Conservation (phyloP, 2,797 vertebrate species). For the Erpetoichthys calabaricus region DNA sequence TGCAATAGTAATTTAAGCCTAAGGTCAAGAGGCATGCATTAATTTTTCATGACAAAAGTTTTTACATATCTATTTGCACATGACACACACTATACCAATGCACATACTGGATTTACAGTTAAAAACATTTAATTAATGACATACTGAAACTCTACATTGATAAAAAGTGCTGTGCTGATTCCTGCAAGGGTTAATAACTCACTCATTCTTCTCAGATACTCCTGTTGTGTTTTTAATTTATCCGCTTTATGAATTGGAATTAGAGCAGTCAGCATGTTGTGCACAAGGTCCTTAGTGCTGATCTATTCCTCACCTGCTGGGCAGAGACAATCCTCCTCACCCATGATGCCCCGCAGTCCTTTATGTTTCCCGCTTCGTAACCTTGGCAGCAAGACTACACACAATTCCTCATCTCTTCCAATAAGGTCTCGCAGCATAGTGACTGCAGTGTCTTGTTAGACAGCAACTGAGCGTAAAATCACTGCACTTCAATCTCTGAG, state of each 20-base stretch:
- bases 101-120: too few species aligned
- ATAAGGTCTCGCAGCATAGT: constrained; percentile 52
- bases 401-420: constrained; percentile 40
- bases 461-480: constrained; percentile 72
- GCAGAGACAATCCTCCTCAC: constrained; percentile 46
- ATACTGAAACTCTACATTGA: too few species aligned
- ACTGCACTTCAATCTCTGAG: constrained; percentile 45
- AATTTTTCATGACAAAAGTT: too few species aligned
- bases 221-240: constrained; percentile 34
- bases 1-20: too few species aligned
- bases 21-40: too few species aligned
- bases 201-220: constrained; percentile 26
- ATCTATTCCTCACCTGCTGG: constrained; percentile 48
- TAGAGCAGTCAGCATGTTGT: constrained; percentile 35
- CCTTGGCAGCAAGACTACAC: constrained; percentile 38
- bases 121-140: too few species aligned
- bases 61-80: too few species aligned
- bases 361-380: constrained; percentile 51
- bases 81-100: too few species aligned
- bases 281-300: constrained; percentile 29
- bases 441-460: constrained; percentile 59
- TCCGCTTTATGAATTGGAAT: constrained; percentile 35
- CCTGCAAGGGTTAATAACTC: constrained; percentile 33
- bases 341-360: constrained; percentile 37
- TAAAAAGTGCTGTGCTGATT: neutral